phyloP scores from a whole-genome alignment of 1,140 invertebrate species.

The Schlechtendalia chinensis region DNA sequence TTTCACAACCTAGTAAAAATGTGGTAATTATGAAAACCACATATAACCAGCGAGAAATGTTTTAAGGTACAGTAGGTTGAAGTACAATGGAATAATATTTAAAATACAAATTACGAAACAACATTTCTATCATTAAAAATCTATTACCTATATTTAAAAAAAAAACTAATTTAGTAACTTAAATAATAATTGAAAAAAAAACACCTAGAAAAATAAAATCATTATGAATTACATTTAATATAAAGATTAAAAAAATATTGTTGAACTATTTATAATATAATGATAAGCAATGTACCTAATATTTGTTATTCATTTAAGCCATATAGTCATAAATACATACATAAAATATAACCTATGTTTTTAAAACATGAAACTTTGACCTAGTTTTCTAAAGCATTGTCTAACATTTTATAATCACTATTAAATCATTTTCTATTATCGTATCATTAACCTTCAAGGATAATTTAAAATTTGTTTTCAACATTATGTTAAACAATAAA shows the following conservation, averaged over 20 bases:
- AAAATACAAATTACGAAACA: conserved; percentile 11
- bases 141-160: background rate
- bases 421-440: background rate
- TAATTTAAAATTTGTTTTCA: background rate
- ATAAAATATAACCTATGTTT: too few relatives aligned
- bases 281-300: background rate
- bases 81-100: conserved; percentile 15
- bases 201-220: background rate
- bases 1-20: too few relatives aligned
- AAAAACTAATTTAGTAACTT: background rate
- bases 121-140: background rate
- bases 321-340: too few relatives aligned
- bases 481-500: too few relatives aligned
- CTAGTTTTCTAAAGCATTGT: background rate
- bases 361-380: too few relatives aligned
- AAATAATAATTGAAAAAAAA: background rate
- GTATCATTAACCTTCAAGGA: background rate
- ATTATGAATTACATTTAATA: background rate
- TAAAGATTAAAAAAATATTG: background rate
- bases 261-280: background rate
- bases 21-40: conserved; percentile 8
- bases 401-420: background rate
- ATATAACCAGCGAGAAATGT: background rate
- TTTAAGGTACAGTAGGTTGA: background rate
- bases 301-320: background rate